These are phyloP conservation scores for Vidua macroura DNA, from an alignment of 2,113 vertebrate genomes.

Conservation along the genomic window DNA sequence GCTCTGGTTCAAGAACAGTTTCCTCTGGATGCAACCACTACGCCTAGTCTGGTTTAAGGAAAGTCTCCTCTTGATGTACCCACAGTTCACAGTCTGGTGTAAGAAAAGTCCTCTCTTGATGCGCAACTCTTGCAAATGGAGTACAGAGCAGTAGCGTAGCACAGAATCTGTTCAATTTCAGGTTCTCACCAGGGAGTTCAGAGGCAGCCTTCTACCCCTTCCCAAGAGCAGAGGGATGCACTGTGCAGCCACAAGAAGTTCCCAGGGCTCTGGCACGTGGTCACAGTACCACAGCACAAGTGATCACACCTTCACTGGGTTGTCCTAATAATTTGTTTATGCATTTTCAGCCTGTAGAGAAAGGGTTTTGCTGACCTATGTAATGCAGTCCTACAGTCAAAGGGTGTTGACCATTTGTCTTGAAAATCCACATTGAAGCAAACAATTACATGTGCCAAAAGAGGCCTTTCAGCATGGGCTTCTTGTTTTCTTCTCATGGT, in stretches of 20 bases:
- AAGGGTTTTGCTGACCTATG: neutral
- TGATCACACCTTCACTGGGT: no score
- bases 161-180: neutral
- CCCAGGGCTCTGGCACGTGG: accelerated
- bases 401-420: neutral
- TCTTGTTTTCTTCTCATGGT: neutral
- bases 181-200: neutral
- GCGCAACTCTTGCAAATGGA: neutral
- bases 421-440: neutral
- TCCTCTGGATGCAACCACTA: accelerated
- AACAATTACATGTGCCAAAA: neutral
- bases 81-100: accelerated
- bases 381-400: neutral
- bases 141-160: accelerated
- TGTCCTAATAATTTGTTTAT: accelerated
- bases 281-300: neutral
- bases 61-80: neutral
- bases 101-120: no score
- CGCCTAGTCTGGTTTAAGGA: accelerated
- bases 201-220: neutral
- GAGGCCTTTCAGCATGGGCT: neutral
- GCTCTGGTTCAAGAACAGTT: accelerated
- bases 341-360: neutral
- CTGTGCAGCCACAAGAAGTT: neutral
- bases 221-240: neutral